Base-by-base conservation (phyloP, 2,113 vertebrate genomes). In the Pteronura brasiliensis region DNA sequence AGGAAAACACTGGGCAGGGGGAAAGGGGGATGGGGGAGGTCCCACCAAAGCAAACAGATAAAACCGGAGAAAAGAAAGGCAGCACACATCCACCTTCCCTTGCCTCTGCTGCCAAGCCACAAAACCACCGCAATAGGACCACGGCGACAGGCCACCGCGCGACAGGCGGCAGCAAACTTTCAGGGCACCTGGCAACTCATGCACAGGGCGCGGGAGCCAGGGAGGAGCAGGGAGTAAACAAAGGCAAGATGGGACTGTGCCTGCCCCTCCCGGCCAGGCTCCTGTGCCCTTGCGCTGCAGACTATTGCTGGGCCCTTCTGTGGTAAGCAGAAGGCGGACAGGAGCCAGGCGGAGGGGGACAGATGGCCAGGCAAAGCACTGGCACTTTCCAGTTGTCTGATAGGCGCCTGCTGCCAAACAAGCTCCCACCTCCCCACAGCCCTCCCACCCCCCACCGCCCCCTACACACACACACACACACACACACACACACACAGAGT, bases 371-470 rank as follows among this genome's bases (percentile, higher is more conserved):
- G 52, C 31, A 95, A 94, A 94, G 97, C 72, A 72, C 98, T 96
- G 94, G 61, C 96, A 98, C 97, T 98, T 98, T 98, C 98, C 98
- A 98, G 98, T 98, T 98, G 98, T 96, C 98, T 98, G 92, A 98
- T 95, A 97, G 97, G 94, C 87, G 59, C 88, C 91, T 57, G 90
- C 92, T 98, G 98, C 97, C 98, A 98, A 98, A 85, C 44, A 95
- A 96, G 95, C 63, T 11, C 14, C 71, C 74, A 47, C 65, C n/a
- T 79, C 83, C 87, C 88, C 1, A 3, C 31, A 34, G 55, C 36
- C 6, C 20, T 69, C 4, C 42, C n/a, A 42, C 80, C 90, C 90
- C 39, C 39, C 13, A 36, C 67, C 34, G 0, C 23, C 59, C 65
- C 65, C 29, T 3, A 49, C 47, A 47, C 47, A 47, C 11, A 47